Evolutionary conservation across 2,113 vertebrate species (phyloP).

Genomic region (Aphelocoma coerulescens): DNA sequence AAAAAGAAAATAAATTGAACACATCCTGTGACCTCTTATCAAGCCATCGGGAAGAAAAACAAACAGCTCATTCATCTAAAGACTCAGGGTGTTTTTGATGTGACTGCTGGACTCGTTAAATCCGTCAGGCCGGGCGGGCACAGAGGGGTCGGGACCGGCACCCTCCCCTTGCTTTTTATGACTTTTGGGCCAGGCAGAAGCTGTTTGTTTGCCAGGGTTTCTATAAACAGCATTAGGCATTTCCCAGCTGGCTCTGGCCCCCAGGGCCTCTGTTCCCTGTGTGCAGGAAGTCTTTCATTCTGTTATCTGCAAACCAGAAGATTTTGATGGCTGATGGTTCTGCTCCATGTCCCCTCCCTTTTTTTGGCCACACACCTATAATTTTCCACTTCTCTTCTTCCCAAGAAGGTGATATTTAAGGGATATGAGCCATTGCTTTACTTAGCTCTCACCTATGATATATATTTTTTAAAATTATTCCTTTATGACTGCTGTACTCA

Average conservation of each 20-base stretch:
- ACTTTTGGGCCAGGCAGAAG: not conserved
- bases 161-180: not conserved
- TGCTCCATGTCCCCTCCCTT: not conserved
- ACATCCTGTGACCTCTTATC: conserved; percentile 89
- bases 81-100: conserved; percentile 38
- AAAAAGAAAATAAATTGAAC: conserved; percentile 62
- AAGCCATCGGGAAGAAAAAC: conserved; percentile 59
- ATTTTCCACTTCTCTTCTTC: conserved; percentile 8
- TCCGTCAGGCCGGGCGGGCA: not conserved
- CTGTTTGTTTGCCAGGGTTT: not conserved
- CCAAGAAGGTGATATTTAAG: not conserved
- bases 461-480: not conserved
- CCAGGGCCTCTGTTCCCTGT: not conserved
- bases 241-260: not conserved
- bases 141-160: not conserved
- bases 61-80: conserved; percentile 51
- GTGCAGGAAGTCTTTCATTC: conserved; percentile 30
- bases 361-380: not conserved
- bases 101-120: not conserved
- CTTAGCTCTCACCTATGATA: not conserved
- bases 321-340: conserved; percentile 11
- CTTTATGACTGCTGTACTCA: not conserved
- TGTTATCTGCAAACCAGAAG: conserved; percentile 37
- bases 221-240: not conserved
- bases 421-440: not conserved